Evolutionary conservation across 2,888 invertebrate species (phyloP), one percentile per base, ranked within the genome.

Genomic region (Dusona sp.): DNA sequence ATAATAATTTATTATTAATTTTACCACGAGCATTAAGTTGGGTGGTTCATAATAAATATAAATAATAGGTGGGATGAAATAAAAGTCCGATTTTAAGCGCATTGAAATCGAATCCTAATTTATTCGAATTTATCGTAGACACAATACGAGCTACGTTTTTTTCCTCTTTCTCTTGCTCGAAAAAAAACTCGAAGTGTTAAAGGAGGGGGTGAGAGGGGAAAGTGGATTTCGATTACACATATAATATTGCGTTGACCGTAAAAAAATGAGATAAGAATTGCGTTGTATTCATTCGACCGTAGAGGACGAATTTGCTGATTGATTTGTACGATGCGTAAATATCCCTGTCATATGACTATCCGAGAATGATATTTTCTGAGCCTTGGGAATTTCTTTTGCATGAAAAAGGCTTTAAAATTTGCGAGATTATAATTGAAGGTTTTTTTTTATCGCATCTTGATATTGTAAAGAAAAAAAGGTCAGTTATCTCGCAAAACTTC

Each of bases 211-310:
- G 65, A 13, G 64, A 36, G 64, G 36, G 65, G n/a, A 36, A 38
- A 38, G 19, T 9, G 19, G 33, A 36, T 65, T 19, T 36, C 65
- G 33, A 33, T 36, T n/a, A 57, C 13, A 25, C 25, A 25, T 4
- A 57, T 22, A 54, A 22, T 54, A n/a, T 11, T 25, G 22, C 9
- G 22, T 54, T 22, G 2, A 22, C 6, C 7, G 25, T 25, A 13
- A 57, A 57, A 61, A 61, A 61, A 61, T 29, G 13, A 25, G 57
- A 61, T 61, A 29, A 61, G 29, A 61, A 61, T 61, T 61, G 29
- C 29, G 25, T 61, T 29, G 57, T 61, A 11, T 61, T 29, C 57
- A 1, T 29, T 61, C 6, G 29, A 61, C 29, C 8, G 57, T 16
- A 61, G 57, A 29, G 29, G 57, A 61, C 57, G 57, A 61, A 61